Percentiles rank a stretch among this genome's conserved stretches.
Conservation (phyloP, 2,113 vertebrate species). For the Ameiurus melas region DNA sequence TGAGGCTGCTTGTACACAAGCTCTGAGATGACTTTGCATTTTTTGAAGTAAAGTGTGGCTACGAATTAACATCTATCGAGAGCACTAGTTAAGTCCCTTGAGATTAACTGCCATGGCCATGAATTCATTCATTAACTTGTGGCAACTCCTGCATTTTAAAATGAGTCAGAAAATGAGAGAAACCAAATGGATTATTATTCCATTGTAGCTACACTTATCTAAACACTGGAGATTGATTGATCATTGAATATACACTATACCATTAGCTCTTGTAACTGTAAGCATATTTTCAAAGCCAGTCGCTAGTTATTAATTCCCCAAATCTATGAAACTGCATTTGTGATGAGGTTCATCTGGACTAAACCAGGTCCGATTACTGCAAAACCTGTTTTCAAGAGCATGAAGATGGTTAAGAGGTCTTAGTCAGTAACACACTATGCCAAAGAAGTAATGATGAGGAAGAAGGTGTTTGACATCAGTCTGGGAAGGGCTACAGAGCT, state of each 20-base stretch:
- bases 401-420: no score
- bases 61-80: neutral
- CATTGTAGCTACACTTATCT: neutral
- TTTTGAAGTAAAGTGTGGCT: neutral
- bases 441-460: no score
- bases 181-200: neutral
- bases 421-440: no score
- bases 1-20: neutral
- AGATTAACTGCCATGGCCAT: neutral
- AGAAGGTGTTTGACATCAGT: no score
- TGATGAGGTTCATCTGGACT: no score
- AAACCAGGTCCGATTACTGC: no score
- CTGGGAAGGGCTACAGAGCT: no score
- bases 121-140: neutral
- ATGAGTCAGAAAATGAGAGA: neutral
- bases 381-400: no score
- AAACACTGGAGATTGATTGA: neutral
- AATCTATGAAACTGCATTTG: no score
- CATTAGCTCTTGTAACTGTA: neutral
- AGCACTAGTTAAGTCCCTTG: neutral
- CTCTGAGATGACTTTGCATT: neutral
- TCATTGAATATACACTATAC: neutral
- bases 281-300: neutral
- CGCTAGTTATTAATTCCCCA: no score
- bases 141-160: neutral